Evolutionary conservation across 2,797 vertebrate species (phyloP).

Genomic region (Intellagama lesueurii): DNA sequence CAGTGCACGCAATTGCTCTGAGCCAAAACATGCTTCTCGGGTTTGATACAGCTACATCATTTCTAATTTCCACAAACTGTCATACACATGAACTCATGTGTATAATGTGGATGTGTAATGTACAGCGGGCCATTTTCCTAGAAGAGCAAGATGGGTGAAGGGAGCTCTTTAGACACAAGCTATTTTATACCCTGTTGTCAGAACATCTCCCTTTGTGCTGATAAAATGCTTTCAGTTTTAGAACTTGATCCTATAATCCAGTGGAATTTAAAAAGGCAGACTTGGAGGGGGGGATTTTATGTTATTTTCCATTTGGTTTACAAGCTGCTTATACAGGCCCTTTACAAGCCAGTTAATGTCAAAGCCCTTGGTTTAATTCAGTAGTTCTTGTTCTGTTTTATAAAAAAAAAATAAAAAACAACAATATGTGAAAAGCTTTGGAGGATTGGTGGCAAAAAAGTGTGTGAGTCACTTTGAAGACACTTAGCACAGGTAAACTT

Average conservation of each 20-base stretch:
- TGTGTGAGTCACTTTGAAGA: background rate
- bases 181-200: constrained; percentile 13
- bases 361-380: constrained; percentile 35
- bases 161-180: background rate
- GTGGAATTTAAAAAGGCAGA: constrained; percentile 18
- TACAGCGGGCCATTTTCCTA: background rate
- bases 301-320: constrained; percentile 23
- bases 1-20: background rate
- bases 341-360: constrained; percentile 16
- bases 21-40: too few relatives aligned
- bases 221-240: constrained; percentile 40
- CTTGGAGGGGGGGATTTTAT: background rate
- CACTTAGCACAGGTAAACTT: constrained; percentile 19
- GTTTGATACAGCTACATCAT: background rate
- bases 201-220: constrained; percentile 25
- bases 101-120: background rate
- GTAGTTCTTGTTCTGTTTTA: constrained; percentile 31
- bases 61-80: background rate
- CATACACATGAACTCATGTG: background rate
- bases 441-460: background rate
- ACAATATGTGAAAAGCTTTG: background rate
- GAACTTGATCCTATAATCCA: background rate
- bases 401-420: constrained; percentile 5
- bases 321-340: background rate
- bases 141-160: background rate